Evolutionary conservation across 2,113 vertebrate genomes (phyloP), one percentile per base, ranked within the genome.

Genomic region (Leucosticte australis): DNA sequence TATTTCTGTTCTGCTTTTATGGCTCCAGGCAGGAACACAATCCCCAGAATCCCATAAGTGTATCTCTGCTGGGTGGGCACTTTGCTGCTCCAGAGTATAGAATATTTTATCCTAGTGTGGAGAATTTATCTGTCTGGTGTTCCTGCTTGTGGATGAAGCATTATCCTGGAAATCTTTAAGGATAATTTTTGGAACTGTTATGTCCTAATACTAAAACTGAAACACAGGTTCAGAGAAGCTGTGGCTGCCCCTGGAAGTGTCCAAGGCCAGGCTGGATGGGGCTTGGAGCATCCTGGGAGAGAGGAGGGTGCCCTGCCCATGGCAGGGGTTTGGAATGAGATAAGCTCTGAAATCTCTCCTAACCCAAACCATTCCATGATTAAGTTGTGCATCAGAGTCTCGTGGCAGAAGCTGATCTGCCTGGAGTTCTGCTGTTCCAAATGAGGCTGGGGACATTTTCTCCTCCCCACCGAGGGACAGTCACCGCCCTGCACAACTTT

Each of bases 341-440:
- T 11, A 6, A 12, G 1, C 9, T 42, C 68, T 42, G 19, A 65
- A 42, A 42, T 33, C 31, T 46, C 31, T 27, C 21, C 26, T 12
- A 22, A 35, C 57, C 21, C 42, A 49, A 42, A 11, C 21, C 42
- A 10, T 71, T 27, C 67, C 31, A 27, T 17, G 31, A 24, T 44
- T 26, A 35, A 41, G 9, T 4, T 4, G 42, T 21, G 6, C 27
- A 6, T 11, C 47, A 50, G 19, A n/a, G 18, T 5, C 22, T 47
- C 0, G 0, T 21, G 42, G 46, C 46, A 76, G 63, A 22, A 68
- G 52, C 35, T 64, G 65, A 7, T 39, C 17, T 4, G 1, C 17
- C 7, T 6, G 16, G 17, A 41, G 16, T 26, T 60, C 3, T 26
- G 78, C 33, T 18, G 5, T 3, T 23, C 8, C 15, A 0, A 0